Conservation (phyloP, 2,797 vertebrate species). For the Tympanoctomys barrerae region DNA sequence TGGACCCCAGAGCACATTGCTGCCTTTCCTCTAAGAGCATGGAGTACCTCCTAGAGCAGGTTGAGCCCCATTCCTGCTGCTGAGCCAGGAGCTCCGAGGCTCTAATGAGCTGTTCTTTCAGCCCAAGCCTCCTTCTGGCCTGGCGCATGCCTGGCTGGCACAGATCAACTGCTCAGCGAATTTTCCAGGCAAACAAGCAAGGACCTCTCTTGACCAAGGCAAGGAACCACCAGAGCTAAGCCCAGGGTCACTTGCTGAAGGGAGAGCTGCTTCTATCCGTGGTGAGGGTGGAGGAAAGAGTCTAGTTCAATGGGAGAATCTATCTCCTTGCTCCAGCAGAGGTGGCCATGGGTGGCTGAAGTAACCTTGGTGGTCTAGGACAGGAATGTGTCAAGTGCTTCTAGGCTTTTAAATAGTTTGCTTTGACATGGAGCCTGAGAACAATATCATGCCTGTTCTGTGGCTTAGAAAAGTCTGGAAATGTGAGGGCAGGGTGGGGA, state of each 20-base stretch:
- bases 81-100: neutral
- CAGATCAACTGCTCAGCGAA: neutral
- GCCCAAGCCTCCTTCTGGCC: neutral
- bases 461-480: constrained; percentile 16
- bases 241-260: neutral
- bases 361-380: neutral
- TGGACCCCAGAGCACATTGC: neutral
- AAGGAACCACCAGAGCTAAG: neutral
- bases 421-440: neutral
- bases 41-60: neutral
- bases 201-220: neutral
- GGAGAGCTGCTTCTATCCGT: neutral
- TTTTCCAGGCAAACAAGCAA: neutral
- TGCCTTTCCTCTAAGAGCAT: neutral
- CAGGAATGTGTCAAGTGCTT: neutral
- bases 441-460: neutral
- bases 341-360: neutral
- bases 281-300: neutral
- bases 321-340: too few relatives aligned
- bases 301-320: neutral
- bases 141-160: neutral
- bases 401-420: constrained; percentile 18
- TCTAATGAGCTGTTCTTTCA: neutral
- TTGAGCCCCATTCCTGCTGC: neutral
- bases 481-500: too few relatives aligned